Evolutionary conservation across 2,113 vertebrate genomes (phyloP).

Genomic region (Scartelaos histophorus): DNA sequence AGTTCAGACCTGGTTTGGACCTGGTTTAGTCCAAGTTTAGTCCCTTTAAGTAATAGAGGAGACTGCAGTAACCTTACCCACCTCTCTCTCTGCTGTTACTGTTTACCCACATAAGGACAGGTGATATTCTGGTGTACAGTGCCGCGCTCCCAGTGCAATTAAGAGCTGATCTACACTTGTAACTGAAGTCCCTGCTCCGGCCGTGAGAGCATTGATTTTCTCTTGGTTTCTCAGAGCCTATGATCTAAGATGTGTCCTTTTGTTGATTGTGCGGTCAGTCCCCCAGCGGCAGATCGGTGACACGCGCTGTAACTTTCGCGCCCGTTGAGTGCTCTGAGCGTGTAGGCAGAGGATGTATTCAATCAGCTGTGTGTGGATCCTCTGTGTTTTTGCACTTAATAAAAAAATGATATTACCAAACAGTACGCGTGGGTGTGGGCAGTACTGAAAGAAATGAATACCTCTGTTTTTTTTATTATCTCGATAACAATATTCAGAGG

Average conservation of each 20-base stretch:
- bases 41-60: not conserved
- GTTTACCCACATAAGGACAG: conserved; percentile 56
- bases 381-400: conserved; percentile 33
- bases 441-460: no score
- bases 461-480: no score
- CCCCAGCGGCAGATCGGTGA: conserved; percentile 53
- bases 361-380: conserved; percentile 5
- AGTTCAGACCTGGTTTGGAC: not conserved
- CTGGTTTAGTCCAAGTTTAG: not conserved
- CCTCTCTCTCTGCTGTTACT: not conserved
- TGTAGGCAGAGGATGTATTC: conserved; percentile 14
- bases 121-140: conserved; percentile 34
- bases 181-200: conserved; percentile 48
- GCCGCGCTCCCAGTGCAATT: conserved; percentile 32
- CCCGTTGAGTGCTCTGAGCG: conserved; percentile 1
- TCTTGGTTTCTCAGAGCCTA: conserved; percentile 42
- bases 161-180: conserved; percentile 43
- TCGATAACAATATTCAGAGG: no score
- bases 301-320: conserved; percentile 21
- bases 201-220: conserved; percentile 62
- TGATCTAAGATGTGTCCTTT: conserved; percentile 43
- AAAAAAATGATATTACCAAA: not conserved
- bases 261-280: conserved; percentile 49
- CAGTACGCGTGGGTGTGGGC: no score
- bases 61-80: not conserved